Evolutionary conservation across 2,888 invertebrate species (phyloP).

Genomic region (Brenthis ino): DNA sequence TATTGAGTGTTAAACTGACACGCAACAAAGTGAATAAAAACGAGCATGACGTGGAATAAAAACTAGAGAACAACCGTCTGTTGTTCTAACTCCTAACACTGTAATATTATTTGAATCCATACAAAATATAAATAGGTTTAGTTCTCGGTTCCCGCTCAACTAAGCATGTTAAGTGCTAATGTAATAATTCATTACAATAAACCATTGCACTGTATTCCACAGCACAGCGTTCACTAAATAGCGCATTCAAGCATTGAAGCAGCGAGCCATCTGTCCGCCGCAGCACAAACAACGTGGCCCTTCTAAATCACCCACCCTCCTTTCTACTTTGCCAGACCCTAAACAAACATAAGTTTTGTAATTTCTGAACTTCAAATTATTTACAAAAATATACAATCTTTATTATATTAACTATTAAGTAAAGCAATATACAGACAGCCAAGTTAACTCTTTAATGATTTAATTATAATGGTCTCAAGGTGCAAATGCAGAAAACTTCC

Average conservation of each 20-base stretch:
- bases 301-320: constrained; percentile 73
- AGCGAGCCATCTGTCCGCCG: constrained; percentile 77
- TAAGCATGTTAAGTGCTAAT: constrained; percentile 81
- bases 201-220: constrained; percentile 57
- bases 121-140: constrained; percentile 57
- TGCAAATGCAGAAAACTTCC: no score
- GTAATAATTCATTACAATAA: constrained; percentile 82
- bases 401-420: constrained; percentile 11
- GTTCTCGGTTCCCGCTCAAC: constrained; percentile 72
- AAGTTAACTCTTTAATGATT: neutral
- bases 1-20: constrained; percentile 48
- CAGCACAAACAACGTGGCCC: constrained; percentile 73
- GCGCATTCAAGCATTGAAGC: constrained; percentile 75
- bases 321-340: constrained; percentile 70
- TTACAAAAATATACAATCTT: constrained; percentile 40
- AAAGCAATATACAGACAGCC: no score
- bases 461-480: neutral
- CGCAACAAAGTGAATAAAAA: constrained; percentile 50
- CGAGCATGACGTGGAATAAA: constrained; percentile 49
- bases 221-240: constrained; percentile 71
- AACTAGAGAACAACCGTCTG: constrained; percentile 59
- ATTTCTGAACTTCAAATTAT: constrained; percentile 42
- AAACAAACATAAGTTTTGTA: constrained; percentile 67
- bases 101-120: constrained; percentile 57
- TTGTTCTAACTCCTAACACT: constrained; percentile 65